These are phyloP conservation scores for Oppia nitens DNA, from an alignment of 1,140 invertebrate genomes.

Conservation along the genomic window DNA sequence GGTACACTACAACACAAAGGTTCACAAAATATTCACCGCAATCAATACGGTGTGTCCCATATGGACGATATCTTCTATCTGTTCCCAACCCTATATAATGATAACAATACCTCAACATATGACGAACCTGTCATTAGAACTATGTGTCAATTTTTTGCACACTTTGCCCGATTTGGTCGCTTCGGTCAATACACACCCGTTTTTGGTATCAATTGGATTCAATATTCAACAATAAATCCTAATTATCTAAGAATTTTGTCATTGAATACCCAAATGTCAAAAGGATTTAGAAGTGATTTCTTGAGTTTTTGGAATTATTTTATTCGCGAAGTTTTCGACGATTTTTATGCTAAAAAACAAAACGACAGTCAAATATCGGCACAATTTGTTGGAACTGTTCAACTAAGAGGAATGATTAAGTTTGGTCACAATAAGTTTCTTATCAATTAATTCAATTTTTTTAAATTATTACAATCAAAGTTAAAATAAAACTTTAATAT, in stretches of 20 bases:
- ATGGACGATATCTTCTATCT: slow-evolving; percentile 4
- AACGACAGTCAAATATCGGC: background rate
- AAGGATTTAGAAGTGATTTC: background rate
- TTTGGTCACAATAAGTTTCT: background rate
- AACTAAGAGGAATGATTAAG: background rate
- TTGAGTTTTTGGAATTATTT: background rate
- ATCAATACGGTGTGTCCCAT: slow-evolving; percentile 2
- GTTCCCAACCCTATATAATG: background rate
- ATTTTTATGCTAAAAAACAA: background rate
- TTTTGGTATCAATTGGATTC: background rate
- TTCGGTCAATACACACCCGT: background rate
- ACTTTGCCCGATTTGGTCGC: background rate
- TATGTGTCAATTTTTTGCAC: background rate
- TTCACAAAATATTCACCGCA: background rate
- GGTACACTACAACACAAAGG: background rate
- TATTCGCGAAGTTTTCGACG: background rate
- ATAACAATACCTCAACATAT: background rate
- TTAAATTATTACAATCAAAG: too few relatives aligned
- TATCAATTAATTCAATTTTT: too few relatives aligned
- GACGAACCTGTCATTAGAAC: background rate
- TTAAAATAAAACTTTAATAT: too few relatives aligned
- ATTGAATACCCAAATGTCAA: background rate
- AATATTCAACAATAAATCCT: background rate
- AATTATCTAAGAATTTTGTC: background rate
- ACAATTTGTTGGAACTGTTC: background rate